A percentile compares a stretch with the other conserved stretches of the same genome.
Evolutionary conservation across 2,797 vertebrate genomes (phyloP).

Genomic region (Oreochromis mossambicus): DNA sequence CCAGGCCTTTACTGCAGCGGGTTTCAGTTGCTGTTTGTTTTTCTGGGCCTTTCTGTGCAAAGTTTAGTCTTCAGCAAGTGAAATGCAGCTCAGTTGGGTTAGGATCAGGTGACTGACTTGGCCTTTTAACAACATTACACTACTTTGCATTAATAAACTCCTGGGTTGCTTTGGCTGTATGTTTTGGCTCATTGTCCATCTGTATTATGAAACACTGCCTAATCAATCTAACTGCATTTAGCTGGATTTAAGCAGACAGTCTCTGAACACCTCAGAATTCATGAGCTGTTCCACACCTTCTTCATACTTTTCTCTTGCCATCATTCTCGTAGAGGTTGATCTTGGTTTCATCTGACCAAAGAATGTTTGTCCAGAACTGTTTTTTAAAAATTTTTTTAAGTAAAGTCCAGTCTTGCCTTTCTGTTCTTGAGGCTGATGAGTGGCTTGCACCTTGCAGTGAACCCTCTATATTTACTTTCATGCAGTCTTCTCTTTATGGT

Average conservation of each 20-base stretch:
- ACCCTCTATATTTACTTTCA: neutral
- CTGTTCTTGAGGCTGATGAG: neutral
- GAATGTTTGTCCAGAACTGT: neutral
- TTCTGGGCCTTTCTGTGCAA: rapidly evolving
- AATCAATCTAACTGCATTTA: neutral
- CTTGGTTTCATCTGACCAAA: neutral
- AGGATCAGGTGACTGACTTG: neutral
- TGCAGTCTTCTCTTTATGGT: neutral
- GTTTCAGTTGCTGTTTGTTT: rapidly evolving
- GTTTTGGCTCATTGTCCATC: neutral
- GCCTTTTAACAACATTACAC: no score
- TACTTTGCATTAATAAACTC: neutral
- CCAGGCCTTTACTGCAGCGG: neutral
- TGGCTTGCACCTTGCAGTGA: neutral
- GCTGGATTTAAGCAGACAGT: neutral
- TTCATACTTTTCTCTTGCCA: neutral
- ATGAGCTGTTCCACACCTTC: neutral
- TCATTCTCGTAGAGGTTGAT: neutral
- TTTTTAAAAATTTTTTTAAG: no score
- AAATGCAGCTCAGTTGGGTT: neutral
- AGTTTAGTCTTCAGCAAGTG: neutral
- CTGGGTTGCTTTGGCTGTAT: rapidly evolving
- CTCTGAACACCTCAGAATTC: neutral
- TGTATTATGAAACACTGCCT: neutral
- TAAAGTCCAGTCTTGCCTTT: no score